Percentiles rank a stretch among this genome's conserved stretches.
phyloP scores from a whole-genome alignment of 2,888 invertebrate genomes.

The Argyresthia goedartella region DNA sequence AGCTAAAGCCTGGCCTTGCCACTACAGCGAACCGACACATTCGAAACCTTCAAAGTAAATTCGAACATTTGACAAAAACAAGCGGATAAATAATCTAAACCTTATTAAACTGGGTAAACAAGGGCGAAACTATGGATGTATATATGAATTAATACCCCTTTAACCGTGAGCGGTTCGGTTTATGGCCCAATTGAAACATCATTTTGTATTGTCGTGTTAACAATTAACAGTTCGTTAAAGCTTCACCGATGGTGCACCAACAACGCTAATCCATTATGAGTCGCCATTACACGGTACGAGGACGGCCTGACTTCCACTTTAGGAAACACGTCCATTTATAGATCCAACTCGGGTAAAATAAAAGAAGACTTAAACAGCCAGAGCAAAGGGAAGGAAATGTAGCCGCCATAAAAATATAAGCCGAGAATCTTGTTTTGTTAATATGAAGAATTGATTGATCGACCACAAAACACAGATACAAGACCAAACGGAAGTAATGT shows the following conservation, averaged over 20 bases:
- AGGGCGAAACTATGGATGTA: neutral
- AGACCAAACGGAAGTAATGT: conserved; percentile 30
- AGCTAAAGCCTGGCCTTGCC: conserved; percentile 9
- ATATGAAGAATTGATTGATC: neutral
- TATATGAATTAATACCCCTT: neutral
- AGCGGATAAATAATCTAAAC: no score
- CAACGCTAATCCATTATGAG: conserved; percentile 1
- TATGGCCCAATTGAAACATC: neutral
- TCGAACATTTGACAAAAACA: no score
- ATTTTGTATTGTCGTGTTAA: neutral
- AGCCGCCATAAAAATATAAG: neutral
- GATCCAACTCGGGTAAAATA: neutral
- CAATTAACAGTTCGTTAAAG: conserved; percentile 5
- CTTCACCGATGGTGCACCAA: neutral
- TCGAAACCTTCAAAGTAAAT: no score
- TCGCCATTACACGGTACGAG: neutral
- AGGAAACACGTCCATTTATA: conserved; percentile 1
- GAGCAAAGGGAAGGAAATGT: neutral
- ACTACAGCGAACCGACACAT: neutral
- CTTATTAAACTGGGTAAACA: neutral
- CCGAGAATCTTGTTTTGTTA: neutral
- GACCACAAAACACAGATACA: neutral
- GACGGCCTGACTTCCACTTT: neutral
- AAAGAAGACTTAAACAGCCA: neutral
- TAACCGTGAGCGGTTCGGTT: neutral